phyloP scores from a whole-genome alignment of 2,888 invertebrate species.

The Brassicogethes aeneus region DNA sequence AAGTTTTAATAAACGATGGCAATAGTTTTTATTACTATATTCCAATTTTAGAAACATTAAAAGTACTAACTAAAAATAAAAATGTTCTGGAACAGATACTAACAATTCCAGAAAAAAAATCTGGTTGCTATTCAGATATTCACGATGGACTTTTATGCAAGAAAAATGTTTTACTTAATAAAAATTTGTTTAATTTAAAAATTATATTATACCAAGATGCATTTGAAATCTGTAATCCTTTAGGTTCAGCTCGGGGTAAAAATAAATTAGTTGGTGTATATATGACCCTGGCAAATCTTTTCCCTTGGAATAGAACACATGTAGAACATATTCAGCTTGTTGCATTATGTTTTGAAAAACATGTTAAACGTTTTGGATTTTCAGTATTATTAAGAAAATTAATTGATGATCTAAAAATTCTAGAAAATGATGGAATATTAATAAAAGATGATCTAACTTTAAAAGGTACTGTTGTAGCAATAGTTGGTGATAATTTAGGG shows the following conservation, averaged over 20 bases:
- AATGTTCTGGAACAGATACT: constrained; percentile 2
- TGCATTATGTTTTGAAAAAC: constrained; percentile 21
- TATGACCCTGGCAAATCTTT: constrained; percentile 24
- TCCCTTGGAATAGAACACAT: constrained; percentile 17
- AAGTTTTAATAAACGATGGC: background rate
- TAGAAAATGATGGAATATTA: constrained; percentile 20
- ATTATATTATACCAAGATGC: constrained; percentile 28
- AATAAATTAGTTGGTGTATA: constrained; percentile 27
- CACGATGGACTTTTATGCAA: background rate
- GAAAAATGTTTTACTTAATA: constrained; percentile 1
- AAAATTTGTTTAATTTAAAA: constrained; percentile 7
- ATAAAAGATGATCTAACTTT: constrained; percentile 8
- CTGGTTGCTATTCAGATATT: background rate
- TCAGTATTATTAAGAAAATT: constrained; percentile 16
- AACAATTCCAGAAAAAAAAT: background rate
- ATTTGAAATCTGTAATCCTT: constrained; percentile 27
- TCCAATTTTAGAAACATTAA: background rate
- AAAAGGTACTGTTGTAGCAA: constrained; percentile 19
- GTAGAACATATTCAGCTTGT: constrained; percentile 24
- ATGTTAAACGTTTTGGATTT: constrained; percentile 21
- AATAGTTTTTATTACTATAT: background rate
- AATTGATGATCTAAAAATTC: constrained; percentile 18
- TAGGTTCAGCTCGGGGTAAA: constrained; percentile 24
- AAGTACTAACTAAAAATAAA: constrained; percentile 31
- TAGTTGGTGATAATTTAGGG: constrained; percentile 23